Base-by-base conservation (phyloP, 2,113 vertebrate genomes). In the Heteronetta atricapilla region DNA sequence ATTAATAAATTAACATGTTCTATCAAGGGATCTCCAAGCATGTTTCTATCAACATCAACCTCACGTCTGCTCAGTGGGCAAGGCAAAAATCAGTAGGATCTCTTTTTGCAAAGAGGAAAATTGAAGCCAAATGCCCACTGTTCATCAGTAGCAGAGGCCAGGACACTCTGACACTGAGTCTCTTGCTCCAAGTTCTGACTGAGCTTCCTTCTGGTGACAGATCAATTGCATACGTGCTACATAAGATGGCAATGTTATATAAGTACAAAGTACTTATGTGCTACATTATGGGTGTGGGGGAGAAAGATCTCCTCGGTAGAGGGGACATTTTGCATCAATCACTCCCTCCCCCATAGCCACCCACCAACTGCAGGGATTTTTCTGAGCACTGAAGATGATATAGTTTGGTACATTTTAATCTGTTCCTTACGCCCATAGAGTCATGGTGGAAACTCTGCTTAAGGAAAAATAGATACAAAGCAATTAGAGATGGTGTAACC, bases 261-360 rank as follows among this genome's bases (percentile, higher is more conserved):
- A 91, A 93, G 82, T 52, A 91, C 33, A 0, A 75, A 62, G 76
- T 73, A 75, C 46, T 48, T 48, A 48, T 48, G 46, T 48, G 89
- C 86, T 95, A 79, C 91, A 93, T 91, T 96, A 52, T 62, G 82
- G 93, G 50, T 53, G 90, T 84, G 93, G 88, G 95, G 95, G 92
- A 94, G 94, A 96, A 85, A 96, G 84, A 97, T 95, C 91, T 95
- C 88, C 85, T 87, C 90, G 88, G 93, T 89, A 97, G 94, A 97
- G 90, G 91, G 96, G 95, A 93, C 95, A 93, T 95, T 94, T 97
- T 95, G 90, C 92, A 92, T 97, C 95, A 96, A 92, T 97, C 94
- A 96, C 56, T 96, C 70, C 63, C 94, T 96, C 95, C 95, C 67
- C 94, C 95, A 94, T 80, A 92, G 88, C 93, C 94, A 91, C 96